Evolutionary conservation across 1,140 invertebrate genomes (phyloP), one percentile per base, ranked within the genome.

Genomic region (Colletes latitarsis): DNA sequence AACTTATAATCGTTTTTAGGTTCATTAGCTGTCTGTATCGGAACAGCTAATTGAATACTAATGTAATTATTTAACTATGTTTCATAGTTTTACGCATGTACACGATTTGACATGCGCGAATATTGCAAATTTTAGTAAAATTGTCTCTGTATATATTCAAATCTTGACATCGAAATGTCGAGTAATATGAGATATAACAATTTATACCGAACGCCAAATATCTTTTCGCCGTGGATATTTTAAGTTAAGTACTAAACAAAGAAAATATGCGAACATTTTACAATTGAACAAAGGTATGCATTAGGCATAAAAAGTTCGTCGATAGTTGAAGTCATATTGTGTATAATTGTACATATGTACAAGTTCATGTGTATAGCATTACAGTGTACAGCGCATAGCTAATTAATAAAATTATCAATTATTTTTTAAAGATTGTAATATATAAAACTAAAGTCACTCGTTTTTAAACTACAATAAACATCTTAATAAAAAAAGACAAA

Each of bases 401-500:
- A 70, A 74, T 70, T 77, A 55, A 77, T 14, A 64, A 55, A 81
- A 67, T 8, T 67, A 67, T 76, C 71, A 41, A 75, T 72, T 81
- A 73, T 84, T 77, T 81, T 84, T 75, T 62, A 77, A 76, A 84
- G 30, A 68, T 6, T 85, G 69, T 83, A 68, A 77, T 81, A 72
- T 83, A 83, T 46, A 19, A 58, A 30, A 58, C 62, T 66, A 19
- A 64, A 43, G 41, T 71, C 30, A 39, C 17, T 83, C 46, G 12
- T 6, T 70, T 74, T 41, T 4, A 43, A 73, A 30, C n/a, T 41
- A 39, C 14, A 70, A 52, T 77, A 77, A 71, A 30, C 8, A 14
- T 49, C 46, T 19, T 46, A 66, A 30, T 49, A 30, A 30, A 2
- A 30, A 30, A 30, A 30, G 30, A 58, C 30, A 43, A 67, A 57